Percentiles rank a stretch among this genome's conserved stretches.
Evolutionary conservation across 2,888 invertebrate species (phyloP).

Genomic region (Chrysolina oricalcia): DNA sequence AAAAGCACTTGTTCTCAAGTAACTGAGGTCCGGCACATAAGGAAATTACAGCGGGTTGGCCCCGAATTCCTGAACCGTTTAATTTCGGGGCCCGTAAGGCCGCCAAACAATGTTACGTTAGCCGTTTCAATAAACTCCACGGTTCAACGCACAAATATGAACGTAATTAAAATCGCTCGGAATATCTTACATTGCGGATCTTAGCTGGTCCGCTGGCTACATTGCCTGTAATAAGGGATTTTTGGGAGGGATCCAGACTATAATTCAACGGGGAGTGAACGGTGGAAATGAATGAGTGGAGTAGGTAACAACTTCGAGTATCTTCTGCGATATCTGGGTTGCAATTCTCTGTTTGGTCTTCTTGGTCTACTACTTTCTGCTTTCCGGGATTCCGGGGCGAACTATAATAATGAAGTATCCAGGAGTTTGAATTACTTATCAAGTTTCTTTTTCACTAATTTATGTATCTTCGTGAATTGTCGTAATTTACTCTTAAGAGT

Average conservation of each 20-base stretch:
- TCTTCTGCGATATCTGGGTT: constrained; percentile 11
- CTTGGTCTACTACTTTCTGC: constrained; percentile 3
- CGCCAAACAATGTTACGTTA: constrained; percentile 54
- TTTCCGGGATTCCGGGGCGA: neutral
- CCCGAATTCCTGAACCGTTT: constrained; percentile 70
- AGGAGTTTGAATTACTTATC: neutral
- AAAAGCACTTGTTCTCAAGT: constrained; percentile 49
- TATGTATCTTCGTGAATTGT: neutral
- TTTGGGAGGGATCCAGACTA: constrained; percentile 42
- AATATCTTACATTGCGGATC: constrained; percentile 47
- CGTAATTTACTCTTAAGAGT: neutral
- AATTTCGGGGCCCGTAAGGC: constrained; percentile 64
- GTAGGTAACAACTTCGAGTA: constrained; percentile 15
- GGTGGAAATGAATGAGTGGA: constrained; percentile 24
- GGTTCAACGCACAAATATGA: constrained; percentile 57
- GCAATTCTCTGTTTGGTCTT: constrained; percentile 6
- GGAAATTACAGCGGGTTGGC: constrained; percentile 65
- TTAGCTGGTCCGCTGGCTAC: constrained; percentile 38
- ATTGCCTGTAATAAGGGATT: constrained; percentile 47
- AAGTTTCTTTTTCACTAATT: neutral
- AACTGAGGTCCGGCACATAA: constrained; percentile 65
- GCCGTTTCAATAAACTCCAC: constrained; percentile 52
- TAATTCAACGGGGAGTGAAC: constrained; percentile 32
- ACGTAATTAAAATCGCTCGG: constrained; percentile 55
- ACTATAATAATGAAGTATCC: neutral